Evolutionary conservation across 2,797 vertebrate species (phyloP), one percentile per base, ranked within the genome.

Genomic region (Sphenopsis melanotis): DNA sequence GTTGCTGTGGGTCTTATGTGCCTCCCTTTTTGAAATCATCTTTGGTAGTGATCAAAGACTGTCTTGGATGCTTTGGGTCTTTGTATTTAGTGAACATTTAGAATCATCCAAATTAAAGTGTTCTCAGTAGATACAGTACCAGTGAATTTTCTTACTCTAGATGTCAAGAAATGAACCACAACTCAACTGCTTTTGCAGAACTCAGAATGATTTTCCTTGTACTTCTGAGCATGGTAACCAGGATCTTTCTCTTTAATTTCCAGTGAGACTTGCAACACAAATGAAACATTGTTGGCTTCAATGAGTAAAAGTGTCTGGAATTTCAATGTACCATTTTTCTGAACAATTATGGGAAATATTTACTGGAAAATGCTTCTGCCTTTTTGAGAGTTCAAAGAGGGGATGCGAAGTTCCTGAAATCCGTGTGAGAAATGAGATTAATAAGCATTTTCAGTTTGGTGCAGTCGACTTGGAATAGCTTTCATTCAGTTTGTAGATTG

Each of bases 341-440:
- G 94, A 97, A 98, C 96, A 98, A 98, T 98, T 76, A 97, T 97
- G 97, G 97, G 97, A 98, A 97, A 97, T 77, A 93, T 82, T 80
- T 82, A 93, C 84, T 93, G 80, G 95, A 94, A 97, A 96, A 96
- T 80, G 39, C 59, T 97, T 96, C 92, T 97, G 90, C 47, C 49
- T 52, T 93, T 94, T 85, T 78, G 82, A 78, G 42, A 96, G 69
- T 95, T 97, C 95, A 97, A 96, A 96, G 91, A 96, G 84, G 93
- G 80, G 88, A 96, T 91, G 39, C 10, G 29, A 95, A 96, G 95
- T 97, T 94, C 96, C 70, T 79, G 84, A 92, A 90, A 68, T 94
- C 81, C 8, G 6, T 70, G 65, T 91, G 41, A 94, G 60, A 96
- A 94, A 74, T 55, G 5, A 18, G 50, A 86, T 71, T 83, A 83